These are phyloP conservation scores for Ormyrus pomaceus DNA, from an alignment of 2,888 invertebrate species.

Conservation along the genomic window DNA sequence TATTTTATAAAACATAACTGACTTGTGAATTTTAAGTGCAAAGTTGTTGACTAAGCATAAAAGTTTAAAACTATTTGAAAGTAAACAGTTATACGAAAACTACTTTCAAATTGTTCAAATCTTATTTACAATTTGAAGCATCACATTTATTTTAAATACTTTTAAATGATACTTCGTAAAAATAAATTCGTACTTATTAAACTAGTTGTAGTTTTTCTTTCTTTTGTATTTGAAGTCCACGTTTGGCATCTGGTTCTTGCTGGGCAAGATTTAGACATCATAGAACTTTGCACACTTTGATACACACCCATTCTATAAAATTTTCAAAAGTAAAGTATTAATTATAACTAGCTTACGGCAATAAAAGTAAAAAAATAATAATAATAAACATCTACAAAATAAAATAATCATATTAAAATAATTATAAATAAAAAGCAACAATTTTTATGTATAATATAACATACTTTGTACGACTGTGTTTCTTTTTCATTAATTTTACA, in stretches of 20 bases:
- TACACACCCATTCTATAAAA: conserved; percentile 65
- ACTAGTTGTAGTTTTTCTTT: conserved; percentile 67
- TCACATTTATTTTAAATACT: neutral
- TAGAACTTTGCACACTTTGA: conserved; percentile 61
- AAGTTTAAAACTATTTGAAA: no score
- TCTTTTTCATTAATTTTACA: conserved; percentile 29
- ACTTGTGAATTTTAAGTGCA: neutral
- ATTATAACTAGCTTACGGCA: no score
- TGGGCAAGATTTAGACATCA: conserved; percentile 62
- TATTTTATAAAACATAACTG: neutral
- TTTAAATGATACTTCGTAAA: neutral
- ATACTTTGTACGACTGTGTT: conserved; percentile 31
- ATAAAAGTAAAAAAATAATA: no score
- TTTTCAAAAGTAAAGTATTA: no score
- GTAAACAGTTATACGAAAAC: no score
- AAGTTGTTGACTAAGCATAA: no score
- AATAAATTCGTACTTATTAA: conserved; percentile 65
- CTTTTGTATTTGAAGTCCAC: conserved; percentile 71
- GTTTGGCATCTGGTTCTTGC: conserved; percentile 72
- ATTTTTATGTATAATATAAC: conserved; percentile 36
- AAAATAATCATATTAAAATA: conserved; percentile 11
- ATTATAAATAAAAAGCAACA: conserved; percentile 2
- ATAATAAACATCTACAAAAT: neutral
- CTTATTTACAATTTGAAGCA: no score
- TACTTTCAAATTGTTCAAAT: no score